These are phyloP conservation scores for Lissonota sp. DNA, from an alignment of 2,888 invertebrate species.

Conservation along the genomic window DNA sequence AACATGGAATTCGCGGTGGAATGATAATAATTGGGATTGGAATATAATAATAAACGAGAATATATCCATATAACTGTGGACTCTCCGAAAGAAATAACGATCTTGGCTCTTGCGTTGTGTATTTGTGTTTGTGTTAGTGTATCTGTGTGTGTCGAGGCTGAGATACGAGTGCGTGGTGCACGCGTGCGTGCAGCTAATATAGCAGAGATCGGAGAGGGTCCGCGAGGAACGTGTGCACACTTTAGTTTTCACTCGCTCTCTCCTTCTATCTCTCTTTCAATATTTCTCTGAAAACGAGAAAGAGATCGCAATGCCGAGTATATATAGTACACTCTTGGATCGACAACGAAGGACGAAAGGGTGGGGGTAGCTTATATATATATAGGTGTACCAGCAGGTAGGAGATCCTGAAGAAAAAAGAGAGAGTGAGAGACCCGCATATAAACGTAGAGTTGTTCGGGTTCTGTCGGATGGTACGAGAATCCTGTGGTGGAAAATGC, in stretches of 20 bases:
- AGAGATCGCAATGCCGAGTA: conserved; percentile 20
- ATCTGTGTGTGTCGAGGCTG: conserved; percentile 45
- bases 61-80: conserved; percentile 56
- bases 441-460: conserved; percentile 24
- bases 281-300: conserved; percentile 37
- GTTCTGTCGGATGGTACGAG: conserved; percentile 30
- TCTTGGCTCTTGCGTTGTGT: conserved; percentile 42
- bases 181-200: conserved; percentile 67
- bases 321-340: conserved; percentile 31
- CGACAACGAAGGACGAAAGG: neutral
- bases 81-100: conserved; percentile 52
- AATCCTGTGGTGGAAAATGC: conserved; percentile 33
- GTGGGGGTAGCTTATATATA: neutral
- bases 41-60: conserved; percentile 63
- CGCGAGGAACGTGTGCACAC: conserved; percentile 62
- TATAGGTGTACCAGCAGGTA: conserved; percentile 19
- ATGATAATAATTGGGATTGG: conserved; percentile 65
- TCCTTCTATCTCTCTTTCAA: conserved; percentile 10
- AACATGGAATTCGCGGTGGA: conserved; percentile 56
- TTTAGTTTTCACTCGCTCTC: conserved; percentile 57
- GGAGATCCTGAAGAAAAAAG: conserved; percentile 39
- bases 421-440: conserved; percentile 41
- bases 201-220: conserved; percentile 47
- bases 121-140: conserved; percentile 12
- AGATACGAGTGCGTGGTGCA: conserved; percentile 63